Conservation (phyloP, 2,888 invertebrate species). For the Synanthedon andrenaeformis region DNA sequence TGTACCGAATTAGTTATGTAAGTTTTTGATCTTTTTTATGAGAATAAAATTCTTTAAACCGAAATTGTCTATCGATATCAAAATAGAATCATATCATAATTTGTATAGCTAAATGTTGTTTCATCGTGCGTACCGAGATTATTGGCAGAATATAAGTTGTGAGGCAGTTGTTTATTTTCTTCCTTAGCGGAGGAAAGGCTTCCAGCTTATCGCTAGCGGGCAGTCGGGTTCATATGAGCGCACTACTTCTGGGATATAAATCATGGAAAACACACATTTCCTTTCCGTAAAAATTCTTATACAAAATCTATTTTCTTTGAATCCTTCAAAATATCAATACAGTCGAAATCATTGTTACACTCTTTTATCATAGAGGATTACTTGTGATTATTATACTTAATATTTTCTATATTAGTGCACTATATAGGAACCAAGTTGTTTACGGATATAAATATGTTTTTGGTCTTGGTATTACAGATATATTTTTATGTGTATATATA, state of each 20-base stretch:
- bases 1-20: too few relatives aligned
- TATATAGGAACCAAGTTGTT: too few relatives aligned
- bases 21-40: too few relatives aligned
- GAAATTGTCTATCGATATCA: too few relatives aligned
- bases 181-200: conserved; percentile 49
- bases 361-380: background rate
- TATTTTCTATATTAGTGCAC: too few relatives aligned
- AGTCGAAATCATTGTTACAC: background rate
- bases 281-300: conserved; percentile 54
- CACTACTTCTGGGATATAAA: conserved; percentile 58
- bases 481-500: too few relatives aligned
- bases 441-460: too few relatives aligned
- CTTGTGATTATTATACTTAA: too few relatives aligned
- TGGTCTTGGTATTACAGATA: too few relatives aligned
- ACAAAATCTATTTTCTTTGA: conserved; percentile 51
- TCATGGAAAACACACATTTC: conserved; percentile 65
- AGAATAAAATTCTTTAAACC: too few relatives aligned
- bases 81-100: too few relatives aligned
- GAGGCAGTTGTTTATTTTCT: conserved; percentile 62
- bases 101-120: conserved; percentile 1
- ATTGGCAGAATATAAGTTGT: conserved; percentile 48
- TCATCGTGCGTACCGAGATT: conserved; percentile 26
- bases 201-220: conserved; percentile 58
- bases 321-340: conserved; percentile 9
- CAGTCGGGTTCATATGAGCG: conserved; percentile 48